phyloP scores from a whole-genome alignment of 2,888 invertebrate genomes.

The Chorisops tibialis region DNA sequence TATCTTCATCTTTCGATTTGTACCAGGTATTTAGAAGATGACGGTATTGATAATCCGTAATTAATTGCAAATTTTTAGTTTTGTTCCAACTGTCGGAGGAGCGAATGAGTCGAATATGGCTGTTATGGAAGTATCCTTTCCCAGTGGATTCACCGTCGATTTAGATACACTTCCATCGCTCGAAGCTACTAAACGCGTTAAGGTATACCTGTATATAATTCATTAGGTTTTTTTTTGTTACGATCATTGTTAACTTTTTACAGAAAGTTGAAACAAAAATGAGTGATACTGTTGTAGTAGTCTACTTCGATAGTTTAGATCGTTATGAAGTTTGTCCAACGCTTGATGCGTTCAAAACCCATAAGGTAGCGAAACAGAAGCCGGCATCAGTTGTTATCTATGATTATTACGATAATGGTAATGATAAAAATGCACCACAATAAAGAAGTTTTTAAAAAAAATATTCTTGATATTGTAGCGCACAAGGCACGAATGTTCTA shows the following conservation, averaged over 20 bases:
- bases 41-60: conserved; percentile 3
- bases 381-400: conserved; percentile 82
- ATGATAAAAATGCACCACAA: conserved; percentile 36
- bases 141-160: conserved; percentile 87
- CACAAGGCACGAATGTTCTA: conserved; percentile 82
- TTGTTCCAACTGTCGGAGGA: conserved; percentile 45
- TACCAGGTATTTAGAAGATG: conserved; percentile 59
- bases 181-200: conserved; percentile 54
- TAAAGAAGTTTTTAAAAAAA: neutral
- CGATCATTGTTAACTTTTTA: neutral
- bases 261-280: conserved; percentile 66
- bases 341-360: conserved; percentile 78
- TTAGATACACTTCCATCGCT: conserved; percentile 71
- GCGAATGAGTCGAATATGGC: conserved; percentile 71
- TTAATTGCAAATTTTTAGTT: conserved; percentile 36
- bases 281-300: conserved; percentile 62
- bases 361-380: conserved; percentile 82
- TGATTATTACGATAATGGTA: conserved; percentile 91
- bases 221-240: neutral
- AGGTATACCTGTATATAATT: conserved; percentile 40
- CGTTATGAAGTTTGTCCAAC: conserved; percentile 77
- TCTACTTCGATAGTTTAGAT: conserved; percentile 72
- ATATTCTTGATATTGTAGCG: conserved; percentile 54
- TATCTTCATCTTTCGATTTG: conserved; percentile 83
- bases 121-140: conserved; percentile 83